Base-by-base conservation (phyloP, 1,140 invertebrate species). In the Brachystomella parvula region DNA sequence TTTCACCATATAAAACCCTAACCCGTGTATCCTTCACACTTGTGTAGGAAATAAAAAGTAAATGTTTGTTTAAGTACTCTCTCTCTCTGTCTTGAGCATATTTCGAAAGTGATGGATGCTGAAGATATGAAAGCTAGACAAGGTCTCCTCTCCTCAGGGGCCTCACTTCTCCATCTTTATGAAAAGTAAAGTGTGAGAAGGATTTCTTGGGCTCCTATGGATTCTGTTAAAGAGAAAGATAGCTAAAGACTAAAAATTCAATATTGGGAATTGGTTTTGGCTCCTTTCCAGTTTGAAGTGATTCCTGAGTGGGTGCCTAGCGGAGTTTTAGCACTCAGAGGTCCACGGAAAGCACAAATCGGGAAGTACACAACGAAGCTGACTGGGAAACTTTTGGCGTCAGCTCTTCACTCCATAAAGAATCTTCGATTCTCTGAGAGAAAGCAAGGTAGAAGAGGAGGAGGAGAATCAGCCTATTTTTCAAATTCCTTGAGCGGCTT, bases 231-330 rank as follows among this genome's bases (percentile, higher is more conserved):
- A 56, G 63, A 24, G 28, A 31, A 12, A 24, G 39, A 30, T 6
- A 2, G 21, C 21, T 30, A 33, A 26, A n/a, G 30, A 53, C n/a
- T 33, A 28, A 24, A 58, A 58, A 19, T 49, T 63, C 33, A 62
- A 62, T 60, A 60, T 62, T 62, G 60, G 44, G 30, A 47, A 44
- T 47, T 62, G 32, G 67, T 74, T 9, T 56, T 67, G n/a, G 73
- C 71, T 19, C 19, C 69, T 15, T 64, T 65, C 35, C 63, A 73
- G 72, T 73, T 71, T 32, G 72, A 71, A 57, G 62, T 62, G 31
- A 67, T 69, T 29, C 67, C 69, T n/a, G 69, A 73, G 2, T 73
- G 69, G 69, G 66, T 71, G 58, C 72, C 72, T 26, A 71, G 63
- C 63, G 72, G 72, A 28, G 64, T 73, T 2, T 61, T 73, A 6